phyloP scores from a whole-genome alignment of 2,113 vertebrate genomes.

The Chiloscyllium plagiosum region DNA sequence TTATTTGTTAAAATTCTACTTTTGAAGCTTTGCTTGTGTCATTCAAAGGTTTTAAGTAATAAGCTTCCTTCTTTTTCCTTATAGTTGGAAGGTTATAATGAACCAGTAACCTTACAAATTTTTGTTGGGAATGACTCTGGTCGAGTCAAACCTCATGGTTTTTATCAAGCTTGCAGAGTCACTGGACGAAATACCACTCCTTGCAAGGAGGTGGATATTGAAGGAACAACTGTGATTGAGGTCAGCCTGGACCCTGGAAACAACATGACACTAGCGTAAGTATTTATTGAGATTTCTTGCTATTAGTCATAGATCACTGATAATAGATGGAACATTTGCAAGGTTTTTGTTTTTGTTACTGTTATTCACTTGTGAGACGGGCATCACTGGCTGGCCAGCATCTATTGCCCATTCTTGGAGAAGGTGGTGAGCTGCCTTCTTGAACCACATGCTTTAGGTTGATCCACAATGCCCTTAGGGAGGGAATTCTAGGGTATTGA shows the following conservation, averaged over 20 bases:
- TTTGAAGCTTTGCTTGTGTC: background rate
- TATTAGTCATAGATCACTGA: too few species aligned
- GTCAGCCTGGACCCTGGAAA: slow-evolving; percentile 85
- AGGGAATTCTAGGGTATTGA: too few species aligned
- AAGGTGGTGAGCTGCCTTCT: too few species aligned
- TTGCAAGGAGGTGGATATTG: slow-evolving; percentile 92
- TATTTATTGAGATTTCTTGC: slow-evolving; percentile 41
- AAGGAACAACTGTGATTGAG: slow-evolving; percentile 94
- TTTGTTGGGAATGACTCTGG: slow-evolving; percentile 92
- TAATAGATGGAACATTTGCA: background rate
- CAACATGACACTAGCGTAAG: slow-evolving; percentile 92
- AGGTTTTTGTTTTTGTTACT: background rate
- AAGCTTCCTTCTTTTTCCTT: slow-evolving; percentile 27
- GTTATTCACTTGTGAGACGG: background rate
- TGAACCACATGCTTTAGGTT: too few species aligned
- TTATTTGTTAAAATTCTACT: background rate
- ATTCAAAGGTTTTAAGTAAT: background rate
- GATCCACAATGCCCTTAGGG: too few species aligned
- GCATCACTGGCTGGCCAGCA: too few species aligned
- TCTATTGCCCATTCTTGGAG: too few species aligned
- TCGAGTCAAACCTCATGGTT: slow-evolving; percentile 94
- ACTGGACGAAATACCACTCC: slow-evolving; percentile 95
- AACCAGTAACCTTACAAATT: slow-evolving; percentile 85
- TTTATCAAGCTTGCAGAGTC: slow-evolving; percentile 95
- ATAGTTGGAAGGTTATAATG: slow-evolving; percentile 89